phyloP scores from a whole-genome alignment of 2,113 vertebrate species.

The Callithrix jacchus region DNA sequence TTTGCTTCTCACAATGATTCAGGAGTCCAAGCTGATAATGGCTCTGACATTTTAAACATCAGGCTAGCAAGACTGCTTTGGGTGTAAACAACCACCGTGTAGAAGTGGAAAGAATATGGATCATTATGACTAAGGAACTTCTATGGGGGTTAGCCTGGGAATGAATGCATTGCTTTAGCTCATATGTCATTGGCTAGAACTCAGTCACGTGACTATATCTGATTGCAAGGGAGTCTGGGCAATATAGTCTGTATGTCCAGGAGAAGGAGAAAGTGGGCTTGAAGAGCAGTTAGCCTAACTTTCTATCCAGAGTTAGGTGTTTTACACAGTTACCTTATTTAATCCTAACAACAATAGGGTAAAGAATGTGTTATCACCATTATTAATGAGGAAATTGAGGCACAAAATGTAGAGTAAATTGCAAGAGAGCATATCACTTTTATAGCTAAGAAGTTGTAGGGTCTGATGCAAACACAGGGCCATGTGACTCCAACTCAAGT shows the following conservation, averaged over 20 bases:
- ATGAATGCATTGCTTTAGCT: background rate
- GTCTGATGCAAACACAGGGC: background rate
- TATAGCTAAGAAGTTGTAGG: background rate
- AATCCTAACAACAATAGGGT: background rate
- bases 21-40: background rate
- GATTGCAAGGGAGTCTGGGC: background rate
- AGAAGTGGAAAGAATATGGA: background rate
- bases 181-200: background rate
- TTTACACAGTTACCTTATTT: background rate
- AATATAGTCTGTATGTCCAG: background rate
- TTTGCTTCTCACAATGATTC: background rate
- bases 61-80: background rate
- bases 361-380: background rate
- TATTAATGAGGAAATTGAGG: background rate
- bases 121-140: background rate
- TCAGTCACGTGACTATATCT: background rate
- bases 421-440: background rate
- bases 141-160: background rate
- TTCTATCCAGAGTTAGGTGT: background rate
- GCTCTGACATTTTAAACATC: background rate
- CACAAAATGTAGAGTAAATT: background rate
- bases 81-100: background rate
- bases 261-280: background rate
- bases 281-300: background rate
- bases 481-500: background rate